Percentiles rank a stretch among this genome's conserved stretches.
These are phyloP conservation scores for Helogale parvula DNA, from an alignment of 2,113 vertebrate genomes.

Conservation along the genomic window DNA sequence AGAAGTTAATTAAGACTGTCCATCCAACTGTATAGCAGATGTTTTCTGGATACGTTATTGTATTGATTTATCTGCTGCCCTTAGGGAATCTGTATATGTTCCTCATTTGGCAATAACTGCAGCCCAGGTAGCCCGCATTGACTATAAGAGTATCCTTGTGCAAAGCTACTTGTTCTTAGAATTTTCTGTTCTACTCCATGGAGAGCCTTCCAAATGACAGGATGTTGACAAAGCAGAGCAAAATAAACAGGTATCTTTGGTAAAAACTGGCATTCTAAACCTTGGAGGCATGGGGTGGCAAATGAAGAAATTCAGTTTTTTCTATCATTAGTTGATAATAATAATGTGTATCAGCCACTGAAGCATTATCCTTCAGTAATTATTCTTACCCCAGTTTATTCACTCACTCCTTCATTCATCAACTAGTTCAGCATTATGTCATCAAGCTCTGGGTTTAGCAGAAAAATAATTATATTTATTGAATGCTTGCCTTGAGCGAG, in stretches of 20 bases:
- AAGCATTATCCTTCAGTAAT: neutral
- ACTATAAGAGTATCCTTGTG: neutral
- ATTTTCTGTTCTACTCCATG: neutral
- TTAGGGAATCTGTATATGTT: neutral
- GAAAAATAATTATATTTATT: neutral
- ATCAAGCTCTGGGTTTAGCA: neutral
- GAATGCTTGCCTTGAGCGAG: neutral
- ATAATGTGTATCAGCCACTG: neutral
- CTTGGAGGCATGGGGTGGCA: neutral
- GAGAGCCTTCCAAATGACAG: neutral
- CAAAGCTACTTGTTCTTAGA: neutral
- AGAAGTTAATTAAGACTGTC: constrained; percentile 18
- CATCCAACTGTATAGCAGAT: neutral
- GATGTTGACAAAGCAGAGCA: neutral
- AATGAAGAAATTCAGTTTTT: constrained; percentile 29
- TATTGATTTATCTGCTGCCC: neutral
- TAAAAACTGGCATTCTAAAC: neutral
- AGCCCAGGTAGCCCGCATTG: neutral
- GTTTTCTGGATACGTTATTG: neutral
- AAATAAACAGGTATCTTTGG: neutral
- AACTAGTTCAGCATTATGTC: neutral
- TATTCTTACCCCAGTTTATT: neutral
- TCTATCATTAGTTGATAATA: neutral
- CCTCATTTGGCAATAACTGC: neutral
- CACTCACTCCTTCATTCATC: neutral